These are phyloP conservation scores for Anoplopoma fimbria DNA, from an alignment of 2,113 vertebrate species.

Conservation along the genomic window DNA sequence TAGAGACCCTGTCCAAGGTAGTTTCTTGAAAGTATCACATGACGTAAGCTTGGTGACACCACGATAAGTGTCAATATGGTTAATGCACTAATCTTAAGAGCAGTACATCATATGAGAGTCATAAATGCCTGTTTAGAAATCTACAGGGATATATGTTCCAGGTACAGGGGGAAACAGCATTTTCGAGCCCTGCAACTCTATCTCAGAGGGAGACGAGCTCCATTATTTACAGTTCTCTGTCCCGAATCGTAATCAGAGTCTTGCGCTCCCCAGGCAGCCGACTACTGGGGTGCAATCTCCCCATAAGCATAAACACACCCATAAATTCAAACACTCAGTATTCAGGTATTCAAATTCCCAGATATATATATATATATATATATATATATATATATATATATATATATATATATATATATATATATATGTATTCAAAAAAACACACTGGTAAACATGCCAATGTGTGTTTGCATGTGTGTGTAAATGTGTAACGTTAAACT, in stretches of 20 bases:
- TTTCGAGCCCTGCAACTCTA: constrained; percentile 54
- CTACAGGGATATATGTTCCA: constrained; percentile 62
- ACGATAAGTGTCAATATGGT: constrained; percentile 41
- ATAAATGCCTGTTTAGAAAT: constrained; percentile 68
- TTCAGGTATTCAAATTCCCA: constrained; percentile 73
- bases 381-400: constrained; percentile 53
- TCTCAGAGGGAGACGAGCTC: constrained; percentile 61
- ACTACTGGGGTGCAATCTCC: constrained; percentile 79
- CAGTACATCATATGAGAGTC: constrained; percentile 59
- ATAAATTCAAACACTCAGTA: constrained; percentile 79
- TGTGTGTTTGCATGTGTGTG: constrained; percentile 23
- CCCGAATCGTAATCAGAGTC: constrained; percentile 81
- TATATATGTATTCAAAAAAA: constrained; percentile 33
- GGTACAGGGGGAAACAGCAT: constrained; percentile 58
- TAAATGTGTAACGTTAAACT: constrained; percentile 46
- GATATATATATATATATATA: constrained; percentile 54
- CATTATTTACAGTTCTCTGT: constrained; percentile 81
- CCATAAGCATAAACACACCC: constrained; percentile 75
- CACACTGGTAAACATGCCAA: constrained; percentile 56
- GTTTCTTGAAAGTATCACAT: constrained; percentile 18
- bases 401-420: constrained; percentile 55
- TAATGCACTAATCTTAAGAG: constrained; percentile 60
- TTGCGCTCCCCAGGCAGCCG: constrained; percentile 72
- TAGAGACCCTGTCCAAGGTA: not conserved
- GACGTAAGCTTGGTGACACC: constrained; percentile 21